Evolutionary conservation across 2,113 vertebrate genomes (phyloP).

Genomic region (Vidua macroura): DNA sequence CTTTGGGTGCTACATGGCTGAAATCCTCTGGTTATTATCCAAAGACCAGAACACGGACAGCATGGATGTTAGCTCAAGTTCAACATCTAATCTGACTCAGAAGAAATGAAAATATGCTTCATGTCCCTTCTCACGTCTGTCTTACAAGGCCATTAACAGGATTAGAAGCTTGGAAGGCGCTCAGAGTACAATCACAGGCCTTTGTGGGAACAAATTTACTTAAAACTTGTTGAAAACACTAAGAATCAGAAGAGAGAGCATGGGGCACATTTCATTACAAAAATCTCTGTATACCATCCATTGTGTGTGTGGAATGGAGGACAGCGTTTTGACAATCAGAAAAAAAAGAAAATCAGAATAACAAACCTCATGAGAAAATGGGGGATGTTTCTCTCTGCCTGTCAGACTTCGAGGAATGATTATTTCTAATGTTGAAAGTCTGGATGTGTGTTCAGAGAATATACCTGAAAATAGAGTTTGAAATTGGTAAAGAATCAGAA

Average conservation of each 20-base stretch:
- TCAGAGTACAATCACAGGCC: not conserved
- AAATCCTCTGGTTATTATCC: not conserved
- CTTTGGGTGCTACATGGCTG: not conserved
- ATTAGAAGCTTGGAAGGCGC: not conserved
- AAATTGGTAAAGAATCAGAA: not conserved
- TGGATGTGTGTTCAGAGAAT: not conserved
- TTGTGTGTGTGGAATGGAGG: not conserved
- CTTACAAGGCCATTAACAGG: not conserved
- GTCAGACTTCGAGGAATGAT: constrained; percentile 21
- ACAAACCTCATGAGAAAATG: constrained; percentile 49
- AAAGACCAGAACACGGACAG: not conserved
- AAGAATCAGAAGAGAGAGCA: not conserved
- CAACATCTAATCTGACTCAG: not conserved
- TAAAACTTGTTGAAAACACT: not conserved
- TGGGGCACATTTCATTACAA: not conserved
- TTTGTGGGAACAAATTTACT: not conserved
- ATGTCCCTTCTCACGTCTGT: not conserved
- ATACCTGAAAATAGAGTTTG: constrained; percentile 32
- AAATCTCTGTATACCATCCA: not conserved
- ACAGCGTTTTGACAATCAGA: not conserved
- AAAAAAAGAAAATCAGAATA: not conserved
- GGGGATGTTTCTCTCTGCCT: not conserved
- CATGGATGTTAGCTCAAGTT: not conserved
- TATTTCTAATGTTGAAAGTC: constrained; percentile 42
- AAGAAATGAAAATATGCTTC: not conserved